Evolutionary conservation across 2,113 vertebrate species (phyloP).

Genomic region (Murina feae): DNA sequence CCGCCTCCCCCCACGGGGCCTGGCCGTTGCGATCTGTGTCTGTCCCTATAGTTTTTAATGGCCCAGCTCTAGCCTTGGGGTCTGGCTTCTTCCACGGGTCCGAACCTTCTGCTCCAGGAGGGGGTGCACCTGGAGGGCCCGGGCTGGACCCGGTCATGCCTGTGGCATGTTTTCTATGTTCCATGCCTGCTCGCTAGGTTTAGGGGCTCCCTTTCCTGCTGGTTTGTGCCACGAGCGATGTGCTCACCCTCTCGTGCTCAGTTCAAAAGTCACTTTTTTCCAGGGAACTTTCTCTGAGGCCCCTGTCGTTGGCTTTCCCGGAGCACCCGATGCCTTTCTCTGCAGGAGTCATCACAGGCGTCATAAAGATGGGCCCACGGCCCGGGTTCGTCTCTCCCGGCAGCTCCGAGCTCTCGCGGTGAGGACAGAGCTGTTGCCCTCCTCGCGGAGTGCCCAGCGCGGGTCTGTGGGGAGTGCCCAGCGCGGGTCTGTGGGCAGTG

Average conservation of each 20-base stretch:
- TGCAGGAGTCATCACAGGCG: not conserved
- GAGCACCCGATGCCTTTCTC: not conserved
- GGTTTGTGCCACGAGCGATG: not conserved
- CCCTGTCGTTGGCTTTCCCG: not conserved
- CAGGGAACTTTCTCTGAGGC: not conserved
- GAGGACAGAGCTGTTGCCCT: not conserved
- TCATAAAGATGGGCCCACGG: not conserved
- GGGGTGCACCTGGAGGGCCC: not conserved
- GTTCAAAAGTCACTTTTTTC: not conserved
- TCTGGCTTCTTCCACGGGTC: not conserved
- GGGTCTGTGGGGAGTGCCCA: too few relatives aligned
- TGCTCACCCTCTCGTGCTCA: not conserved
- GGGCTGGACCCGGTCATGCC: not conserved
- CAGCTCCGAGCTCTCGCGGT: not conserved
- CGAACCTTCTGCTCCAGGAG: not conserved
- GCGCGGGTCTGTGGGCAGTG: rapidly evolving
- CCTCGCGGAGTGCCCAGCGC: rapidly evolving
- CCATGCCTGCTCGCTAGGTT: not conserved
- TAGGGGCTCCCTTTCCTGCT: not conserved
- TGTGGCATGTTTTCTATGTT: not conserved
- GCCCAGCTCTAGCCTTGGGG: not conserved
- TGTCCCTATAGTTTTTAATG: not conserved
- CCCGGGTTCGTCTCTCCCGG: not conserved
- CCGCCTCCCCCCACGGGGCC: too few relatives aligned
- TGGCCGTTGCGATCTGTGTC: not conserved